phyloP scores from a whole-genome alignment of 2,113 vertebrate species.

The Gymnarchus niloticus region DNA sequence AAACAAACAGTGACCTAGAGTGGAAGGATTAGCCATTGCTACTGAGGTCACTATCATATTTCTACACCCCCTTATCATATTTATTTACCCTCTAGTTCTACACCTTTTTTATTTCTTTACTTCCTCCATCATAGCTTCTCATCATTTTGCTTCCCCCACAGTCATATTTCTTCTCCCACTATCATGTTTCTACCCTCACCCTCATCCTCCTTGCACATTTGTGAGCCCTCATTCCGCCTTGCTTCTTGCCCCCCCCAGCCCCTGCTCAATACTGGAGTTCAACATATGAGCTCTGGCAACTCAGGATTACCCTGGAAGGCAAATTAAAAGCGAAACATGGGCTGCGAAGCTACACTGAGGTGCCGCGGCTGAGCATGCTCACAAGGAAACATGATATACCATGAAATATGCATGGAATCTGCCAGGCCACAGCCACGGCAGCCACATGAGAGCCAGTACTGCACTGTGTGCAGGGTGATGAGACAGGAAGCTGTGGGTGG shows the following conservation, averaged over 20 bases:
- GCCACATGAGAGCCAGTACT: not conserved
- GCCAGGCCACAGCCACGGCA: not conserved
- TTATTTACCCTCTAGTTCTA: not conserved
- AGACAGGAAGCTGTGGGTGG: not conserved
- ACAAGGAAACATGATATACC: not conserved
- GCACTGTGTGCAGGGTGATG: not conserved
- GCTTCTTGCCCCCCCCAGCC: not conserved
- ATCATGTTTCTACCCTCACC: not conserved
- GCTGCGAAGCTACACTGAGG: not conserved
- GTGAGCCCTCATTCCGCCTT: not conserved
- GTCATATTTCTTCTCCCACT: not conserved
- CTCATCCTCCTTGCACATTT: not conserved
- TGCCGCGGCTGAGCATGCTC: not conserved
- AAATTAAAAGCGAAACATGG: not conserved
- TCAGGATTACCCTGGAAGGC: not conserved
- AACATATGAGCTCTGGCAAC: not conserved
- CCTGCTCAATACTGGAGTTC: not conserved
- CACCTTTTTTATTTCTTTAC: not conserved
- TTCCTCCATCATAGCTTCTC: not conserved
- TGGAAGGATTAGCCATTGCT: not conserved
- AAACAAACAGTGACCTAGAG: not conserved
- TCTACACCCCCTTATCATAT: not conserved
- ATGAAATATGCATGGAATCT: slow-evolving; percentile 13
- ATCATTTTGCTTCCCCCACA: not conserved
- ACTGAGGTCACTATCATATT: not conserved